Conservation (phyloP, 2,113 vertebrate species). For the Eira barbara region DNA sequence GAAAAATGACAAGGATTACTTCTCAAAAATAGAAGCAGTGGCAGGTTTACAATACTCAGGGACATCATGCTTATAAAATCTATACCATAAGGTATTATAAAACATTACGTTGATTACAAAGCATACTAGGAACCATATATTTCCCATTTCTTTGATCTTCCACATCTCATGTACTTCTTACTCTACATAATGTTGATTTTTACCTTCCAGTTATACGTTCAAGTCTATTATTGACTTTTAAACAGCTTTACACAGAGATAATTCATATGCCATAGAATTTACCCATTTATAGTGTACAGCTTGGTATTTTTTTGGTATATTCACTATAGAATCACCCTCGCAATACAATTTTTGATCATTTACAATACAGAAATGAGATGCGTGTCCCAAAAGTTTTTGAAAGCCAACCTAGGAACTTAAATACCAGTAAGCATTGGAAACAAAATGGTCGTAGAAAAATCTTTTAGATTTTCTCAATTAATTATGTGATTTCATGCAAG, state of each 20-base stretch:
- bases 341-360: not conserved
- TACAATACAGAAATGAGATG: not conserved
- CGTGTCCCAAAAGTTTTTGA: not conserved
- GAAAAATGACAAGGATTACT: not conserved
- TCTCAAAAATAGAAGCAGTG: not conserved
- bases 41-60: not conserved
- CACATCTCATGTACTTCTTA: not conserved
- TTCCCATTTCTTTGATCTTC: not conserved
- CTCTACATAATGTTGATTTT: not conserved
- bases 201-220: not conserved
- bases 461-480: not conserved
- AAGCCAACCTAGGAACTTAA: not conserved
- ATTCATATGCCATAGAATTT: not conserved
- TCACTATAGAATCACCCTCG: not conserved
- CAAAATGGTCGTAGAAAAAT: not conserved
- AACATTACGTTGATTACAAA: not conserved
- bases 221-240: not conserved
- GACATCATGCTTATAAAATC: not conserved
- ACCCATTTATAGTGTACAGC: not conserved
- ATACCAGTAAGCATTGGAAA: not conserved
- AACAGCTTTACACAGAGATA: not conserved
- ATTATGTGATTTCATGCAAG: not conserved
- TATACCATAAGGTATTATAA: not conserved
- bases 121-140: not conserved
- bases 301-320: not conserved